Conservation (phyloP, 2,797 vertebrate genomes). For the Lutjanus argentimaculatus region DNA sequence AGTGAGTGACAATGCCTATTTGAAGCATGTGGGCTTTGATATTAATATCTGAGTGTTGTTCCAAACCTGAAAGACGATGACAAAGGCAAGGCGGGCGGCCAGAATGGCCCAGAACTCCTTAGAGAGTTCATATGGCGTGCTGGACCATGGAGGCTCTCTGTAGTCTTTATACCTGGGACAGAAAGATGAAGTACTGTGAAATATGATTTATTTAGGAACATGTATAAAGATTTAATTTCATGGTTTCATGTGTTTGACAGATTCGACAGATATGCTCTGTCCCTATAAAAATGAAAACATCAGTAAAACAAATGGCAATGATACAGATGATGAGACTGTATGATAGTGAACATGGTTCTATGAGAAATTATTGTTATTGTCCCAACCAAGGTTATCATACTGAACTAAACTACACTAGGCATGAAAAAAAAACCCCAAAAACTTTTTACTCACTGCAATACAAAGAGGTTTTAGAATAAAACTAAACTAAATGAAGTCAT, state of each 20-base stretch:
- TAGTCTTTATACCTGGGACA: constrained; percentile 91
- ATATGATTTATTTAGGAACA: background rate
- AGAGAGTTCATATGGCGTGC: constrained; percentile 92
- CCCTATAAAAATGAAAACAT: background rate
- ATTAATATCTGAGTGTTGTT: constrained; percentile 1
- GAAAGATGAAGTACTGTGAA: background rate
- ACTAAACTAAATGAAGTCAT: too few relatives aligned
- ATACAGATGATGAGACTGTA: background rate
- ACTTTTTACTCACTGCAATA: too few relatives aligned
- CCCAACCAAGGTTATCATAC: background rate
- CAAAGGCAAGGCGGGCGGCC: constrained; percentile 94
- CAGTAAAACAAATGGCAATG: background rate
- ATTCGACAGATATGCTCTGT: too few relatives aligned
- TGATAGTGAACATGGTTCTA: background rate
- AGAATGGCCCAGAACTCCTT: constrained; percentile 97
- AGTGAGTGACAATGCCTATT: background rate
- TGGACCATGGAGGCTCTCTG: constrained; percentile 94
- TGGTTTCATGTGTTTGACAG: background rate
- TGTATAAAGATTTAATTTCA: background rate
- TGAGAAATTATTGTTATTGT: background rate
- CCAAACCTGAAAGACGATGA: constrained; percentile 95
- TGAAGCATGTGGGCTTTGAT: too few relatives aligned
- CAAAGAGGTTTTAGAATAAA: too few relatives aligned
- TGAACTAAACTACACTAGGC: too few relatives aligned
- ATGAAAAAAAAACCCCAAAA: too few relatives aligned